These are phyloP conservation scores for Atrichornis clamosus DNA, from an alignment of 2,113 vertebrate genomes.

Conservation along the genomic window DNA sequence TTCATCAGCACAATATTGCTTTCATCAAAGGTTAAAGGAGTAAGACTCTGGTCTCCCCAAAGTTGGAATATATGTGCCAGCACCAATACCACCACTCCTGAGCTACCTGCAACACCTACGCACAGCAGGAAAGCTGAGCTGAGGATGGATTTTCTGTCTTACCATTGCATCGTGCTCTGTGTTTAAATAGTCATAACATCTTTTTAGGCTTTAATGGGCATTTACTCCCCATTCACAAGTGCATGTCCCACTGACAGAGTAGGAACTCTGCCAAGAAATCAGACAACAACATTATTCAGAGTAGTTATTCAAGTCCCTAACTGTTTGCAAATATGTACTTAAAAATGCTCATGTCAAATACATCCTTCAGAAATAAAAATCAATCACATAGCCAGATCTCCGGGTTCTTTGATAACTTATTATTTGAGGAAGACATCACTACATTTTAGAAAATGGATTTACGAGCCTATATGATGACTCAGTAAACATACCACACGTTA, in stretches of 20 bases:
- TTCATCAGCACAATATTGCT: background rate
- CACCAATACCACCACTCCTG: background rate
- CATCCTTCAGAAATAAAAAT: background rate
- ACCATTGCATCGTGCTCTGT: background rate
- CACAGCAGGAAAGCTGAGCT: background rate
- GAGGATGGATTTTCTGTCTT: background rate
- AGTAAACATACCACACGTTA: background rate
- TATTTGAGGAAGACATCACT: background rate
- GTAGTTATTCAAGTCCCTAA: background rate
- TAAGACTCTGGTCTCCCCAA: background rate
- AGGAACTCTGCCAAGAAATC: background rate
- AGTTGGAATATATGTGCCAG: background rate
- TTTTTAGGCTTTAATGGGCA: background rate
- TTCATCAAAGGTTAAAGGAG: background rate
- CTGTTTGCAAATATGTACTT: background rate
- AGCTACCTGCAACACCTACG: background rate
- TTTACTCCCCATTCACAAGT: background rate
- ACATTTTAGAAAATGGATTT: background rate
- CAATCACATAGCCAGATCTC: background rate
- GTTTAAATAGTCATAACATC: background rate
- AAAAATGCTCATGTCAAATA: background rate
- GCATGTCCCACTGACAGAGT: background rate
- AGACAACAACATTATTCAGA: background rate
- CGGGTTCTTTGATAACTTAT: background rate
- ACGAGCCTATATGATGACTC: background rate